A percentile compares a stretch with the other conserved stretches of the same genome.
phyloP scores from a whole-genome alignment of 2,888 invertebrate genomes.

The Leptinotarsa rubiginosa region DNA sequence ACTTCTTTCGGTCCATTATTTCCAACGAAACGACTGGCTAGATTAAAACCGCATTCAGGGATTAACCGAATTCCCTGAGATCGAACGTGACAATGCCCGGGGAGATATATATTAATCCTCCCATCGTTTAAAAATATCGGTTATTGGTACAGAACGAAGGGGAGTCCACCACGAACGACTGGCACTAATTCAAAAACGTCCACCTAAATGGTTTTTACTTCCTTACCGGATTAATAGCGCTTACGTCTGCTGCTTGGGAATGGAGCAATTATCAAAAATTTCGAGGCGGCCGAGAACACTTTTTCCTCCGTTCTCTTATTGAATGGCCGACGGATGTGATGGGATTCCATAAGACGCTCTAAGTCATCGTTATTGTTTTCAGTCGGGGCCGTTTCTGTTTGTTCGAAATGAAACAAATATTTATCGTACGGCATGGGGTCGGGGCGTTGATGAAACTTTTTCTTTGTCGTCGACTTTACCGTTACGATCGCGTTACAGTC shows the following conservation, averaged over 20 bases:
- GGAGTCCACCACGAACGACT: slow-evolving; percentile 40
- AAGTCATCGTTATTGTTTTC: slow-evolving; percentile 52
- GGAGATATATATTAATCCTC: slow-evolving; percentile 11
- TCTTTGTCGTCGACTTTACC: background rate
- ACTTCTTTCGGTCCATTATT: background rate
- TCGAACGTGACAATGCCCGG: background rate
- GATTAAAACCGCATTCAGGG: background rate
- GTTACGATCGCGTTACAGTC: background rate
- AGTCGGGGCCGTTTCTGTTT: slow-evolving; percentile 22
- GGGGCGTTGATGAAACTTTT: slow-evolving; percentile 19
- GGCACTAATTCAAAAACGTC: slow-evolving; percentile 56
- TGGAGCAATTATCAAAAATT: slow-evolving; percentile 58
- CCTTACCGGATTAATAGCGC: slow-evolving; percentile 59
- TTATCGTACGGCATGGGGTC: slow-evolving; percentile 1
- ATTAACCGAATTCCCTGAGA: background rate
- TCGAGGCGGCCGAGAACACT: slow-evolving; percentile 29
- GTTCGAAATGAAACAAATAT: slow-evolving; percentile 26
- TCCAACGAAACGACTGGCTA: background rate
- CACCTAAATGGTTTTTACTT: slow-evolving; percentile 56
- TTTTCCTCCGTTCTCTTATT: slow-evolving; percentile 48
- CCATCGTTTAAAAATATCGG: slow-evolving; percentile 23
- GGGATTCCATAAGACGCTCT: slow-evolving; percentile 49
- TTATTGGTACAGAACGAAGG: slow-evolving; percentile 15
- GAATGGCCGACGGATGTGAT: slow-evolving; percentile 50
- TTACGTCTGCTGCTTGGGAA: slow-evolving; percentile 57